Percentiles rank a stretch among this genome's conserved stretches.
Evolutionary conservation across 2,797 vertebrate genomes (phyloP).

Genomic region (Triplophysa bombifrons): DNA sequence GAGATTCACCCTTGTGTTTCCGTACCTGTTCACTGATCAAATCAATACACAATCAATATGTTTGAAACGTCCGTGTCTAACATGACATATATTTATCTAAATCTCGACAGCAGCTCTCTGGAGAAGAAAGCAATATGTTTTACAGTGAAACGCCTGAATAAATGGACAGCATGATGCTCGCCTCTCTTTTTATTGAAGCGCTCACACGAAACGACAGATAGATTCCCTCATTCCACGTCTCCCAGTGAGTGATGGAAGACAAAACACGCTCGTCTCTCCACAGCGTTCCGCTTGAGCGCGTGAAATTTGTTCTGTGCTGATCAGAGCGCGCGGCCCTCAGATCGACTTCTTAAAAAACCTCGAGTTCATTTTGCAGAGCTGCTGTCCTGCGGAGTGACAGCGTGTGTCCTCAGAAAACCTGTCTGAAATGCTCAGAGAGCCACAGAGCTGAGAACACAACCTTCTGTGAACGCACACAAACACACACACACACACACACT

Average conservation of each 20-base stretch:
- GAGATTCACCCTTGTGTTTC: too few relatives aligned
- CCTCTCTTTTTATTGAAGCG: conserved; percentile 49
- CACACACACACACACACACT: conserved; percentile 1
- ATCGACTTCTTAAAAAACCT: conserved; percentile 45
- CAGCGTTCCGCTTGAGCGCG: conserved; percentile 52
- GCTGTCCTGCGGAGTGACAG: conserved; percentile 49
- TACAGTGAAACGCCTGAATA: conserved; percentile 37
- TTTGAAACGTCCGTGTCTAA: neutral
- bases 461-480: neutral
- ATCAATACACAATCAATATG: neutral
- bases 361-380: conserved; percentile 53
- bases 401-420: conserved; percentile 32
- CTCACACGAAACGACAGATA: conserved; percentile 53
- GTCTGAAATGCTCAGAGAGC: conserved; percentile 24
- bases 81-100: neutral
- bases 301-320: conserved; percentile 55
- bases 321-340: conserved; percentile 32
- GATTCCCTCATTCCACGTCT: conserved; percentile 48
- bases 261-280: conserved; percentile 55
- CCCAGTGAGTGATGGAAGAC: conserved; percentile 41
- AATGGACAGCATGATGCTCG: conserved; percentile 45
- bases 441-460: neutral
- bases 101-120: neutral
- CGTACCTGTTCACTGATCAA: neutral
- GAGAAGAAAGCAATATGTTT: conserved; percentile 24